A percentile compares a stretch with the other conserved stretches of the same genome.
Evolutionary conservation across 2,888 invertebrate species (phyloP).

Genomic region (Zygogramma bicolorata): DNA sequence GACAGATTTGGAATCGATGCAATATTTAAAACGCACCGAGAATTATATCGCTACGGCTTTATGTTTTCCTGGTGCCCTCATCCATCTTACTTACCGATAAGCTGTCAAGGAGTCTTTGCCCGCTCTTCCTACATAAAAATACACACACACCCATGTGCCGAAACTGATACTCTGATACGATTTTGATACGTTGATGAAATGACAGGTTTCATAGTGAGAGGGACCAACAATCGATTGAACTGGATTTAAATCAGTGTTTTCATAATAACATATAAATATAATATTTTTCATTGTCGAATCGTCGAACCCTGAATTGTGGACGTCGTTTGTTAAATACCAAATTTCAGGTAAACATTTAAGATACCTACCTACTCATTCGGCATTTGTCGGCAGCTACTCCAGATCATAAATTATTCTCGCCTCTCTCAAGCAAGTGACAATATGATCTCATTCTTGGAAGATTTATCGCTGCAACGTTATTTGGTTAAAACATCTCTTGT

Average conservation of each 20-base stretch:
- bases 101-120: conserved; percentile 40
- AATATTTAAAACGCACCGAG: conserved; percentile 8
- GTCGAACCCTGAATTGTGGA: not conserved
- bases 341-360: not conserved
- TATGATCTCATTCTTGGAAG: conserved; percentile 38
- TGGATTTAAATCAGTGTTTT: too few relatives aligned
- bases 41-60: not conserved
- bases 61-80: conserved; percentile 35
- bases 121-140: conserved; percentile 37
- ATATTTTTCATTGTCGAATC: not conserved
- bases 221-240: too few relatives aligned
- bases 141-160: conserved; percentile 41
- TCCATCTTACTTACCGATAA: conserved; percentile 48
- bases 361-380: not conserved
- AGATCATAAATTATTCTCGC: conserved; percentile 6
- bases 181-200: too few relatives aligned
- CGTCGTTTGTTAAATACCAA: not conserved
- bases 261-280: too few relatives aligned
- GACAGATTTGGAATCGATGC: conserved; percentile 31
- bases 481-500: conserved; percentile 54
- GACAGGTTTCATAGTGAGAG: too few relatives aligned
- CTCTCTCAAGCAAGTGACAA: conserved; percentile 39
- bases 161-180: not conserved
- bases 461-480: conserved; percentile 50
- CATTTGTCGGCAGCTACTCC: not conserved